A percentile compares a stretch with the other conserved stretches of the same genome.
Evolutionary conservation across 2,888 invertebrate species (phyloP).

Genomic region (Phanerotoma sp.): DNA sequence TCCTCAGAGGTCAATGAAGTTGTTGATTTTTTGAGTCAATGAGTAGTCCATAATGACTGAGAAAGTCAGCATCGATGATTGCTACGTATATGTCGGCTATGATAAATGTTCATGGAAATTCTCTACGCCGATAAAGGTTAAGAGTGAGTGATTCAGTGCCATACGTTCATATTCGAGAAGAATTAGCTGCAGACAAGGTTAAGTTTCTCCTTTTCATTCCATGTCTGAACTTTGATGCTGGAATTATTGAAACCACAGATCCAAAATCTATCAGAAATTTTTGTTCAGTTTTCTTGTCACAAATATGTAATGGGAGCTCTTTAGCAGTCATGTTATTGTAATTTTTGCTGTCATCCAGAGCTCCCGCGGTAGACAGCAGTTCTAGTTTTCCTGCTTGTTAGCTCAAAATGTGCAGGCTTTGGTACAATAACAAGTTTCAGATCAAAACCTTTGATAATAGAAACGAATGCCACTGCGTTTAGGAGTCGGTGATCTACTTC

Average conservation of each 20-base stretch:
- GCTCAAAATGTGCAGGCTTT: neutral
- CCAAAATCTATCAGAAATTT: conserved; percentile 22
- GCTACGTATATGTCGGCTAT: conserved; percentile 4
- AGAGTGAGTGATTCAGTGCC: conserved; percentile 1
- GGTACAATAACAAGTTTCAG: too few species aligned
- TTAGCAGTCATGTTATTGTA: neutral
- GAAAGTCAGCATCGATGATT: conserved; percentile 20
- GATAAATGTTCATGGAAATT: neutral
- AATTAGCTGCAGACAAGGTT: conserved; percentile 22
- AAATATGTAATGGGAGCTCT: conserved; percentile 8
- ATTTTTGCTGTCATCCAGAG: conserved; percentile 1
- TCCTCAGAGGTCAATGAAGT: neutral
- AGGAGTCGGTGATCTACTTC: too few species aligned
- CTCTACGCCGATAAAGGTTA: neutral
- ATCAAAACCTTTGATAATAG: too few species aligned
- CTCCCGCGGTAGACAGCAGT: neutral
- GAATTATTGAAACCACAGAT: conserved; percentile 12
- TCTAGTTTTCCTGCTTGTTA: conserved; percentile 5
- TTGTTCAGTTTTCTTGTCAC: conserved; percentile 4
- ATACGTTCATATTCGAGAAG: conserved; percentile 17
- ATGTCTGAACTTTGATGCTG: neutral
- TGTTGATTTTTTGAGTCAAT: conserved; percentile 19
- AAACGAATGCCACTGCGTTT: too few species aligned
- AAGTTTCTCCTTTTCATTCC: neutral
- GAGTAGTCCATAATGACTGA: conserved; percentile 14